Percentiles rank a stretch among this genome's conserved stretches.
Evolutionary conservation across 64 coral and sea anemone species (phyloP).

Genomic region (Stylophora pistillata): DNA sequence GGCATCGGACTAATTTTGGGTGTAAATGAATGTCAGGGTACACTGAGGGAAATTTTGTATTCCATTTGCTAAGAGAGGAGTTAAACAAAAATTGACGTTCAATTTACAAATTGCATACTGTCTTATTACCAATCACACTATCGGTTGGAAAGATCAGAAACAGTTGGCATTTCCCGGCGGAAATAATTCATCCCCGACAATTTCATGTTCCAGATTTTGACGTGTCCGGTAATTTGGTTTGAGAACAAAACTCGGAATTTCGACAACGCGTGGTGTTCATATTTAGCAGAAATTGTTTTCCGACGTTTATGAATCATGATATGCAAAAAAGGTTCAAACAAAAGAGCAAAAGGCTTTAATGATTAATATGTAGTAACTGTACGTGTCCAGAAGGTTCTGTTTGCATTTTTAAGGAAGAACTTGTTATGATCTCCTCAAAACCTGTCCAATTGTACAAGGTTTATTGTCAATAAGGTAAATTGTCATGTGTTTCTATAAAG

Average conservation of each 20-base stretch:
- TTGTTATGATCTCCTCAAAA: too few species aligned
- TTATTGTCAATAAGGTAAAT: too few species aligned
- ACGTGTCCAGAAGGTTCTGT: background rate
- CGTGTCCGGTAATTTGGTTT: too few species aligned
- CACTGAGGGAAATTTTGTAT: background rate
- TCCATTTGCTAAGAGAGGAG: background rate
- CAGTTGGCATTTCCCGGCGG: background rate
- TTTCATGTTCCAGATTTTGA: too few species aligned
- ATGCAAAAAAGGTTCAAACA: background rate
- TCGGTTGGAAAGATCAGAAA: background rate
- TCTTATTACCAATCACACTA: background rate
- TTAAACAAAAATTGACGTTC: background rate
- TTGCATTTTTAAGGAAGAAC: background rate
- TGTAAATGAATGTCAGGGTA: background rate
- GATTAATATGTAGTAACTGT: background rate
- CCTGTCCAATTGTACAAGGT: too few species aligned
- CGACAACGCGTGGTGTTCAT: background rate
- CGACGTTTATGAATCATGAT: background rate
- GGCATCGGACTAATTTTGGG: background rate
- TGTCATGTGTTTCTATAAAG: too few species aligned
- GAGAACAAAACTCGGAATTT: background rate
- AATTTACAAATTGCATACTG: background rate
- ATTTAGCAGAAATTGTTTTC: background rate
- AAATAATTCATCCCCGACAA: background rate
- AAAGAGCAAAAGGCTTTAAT: background rate